Evolutionary conservation across 2,888 invertebrate genomes (phyloP), one percentile per base, ranked within the genome.

Genomic region (Drosophila lutescens): DNA sequence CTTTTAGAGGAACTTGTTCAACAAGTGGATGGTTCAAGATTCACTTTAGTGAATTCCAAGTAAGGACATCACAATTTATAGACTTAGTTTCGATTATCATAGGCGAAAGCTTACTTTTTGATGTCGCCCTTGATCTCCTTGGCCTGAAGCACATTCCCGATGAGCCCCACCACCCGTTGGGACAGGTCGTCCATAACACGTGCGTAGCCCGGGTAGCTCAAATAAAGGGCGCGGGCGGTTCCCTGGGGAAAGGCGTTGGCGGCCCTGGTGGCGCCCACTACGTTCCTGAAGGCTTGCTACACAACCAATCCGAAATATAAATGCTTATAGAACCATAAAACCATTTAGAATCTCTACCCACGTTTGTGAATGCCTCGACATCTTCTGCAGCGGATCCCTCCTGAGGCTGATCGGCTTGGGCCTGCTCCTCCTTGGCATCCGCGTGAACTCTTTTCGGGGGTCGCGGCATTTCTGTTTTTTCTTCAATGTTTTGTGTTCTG

Each of bases 191-290:
- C 94, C 80, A 96, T 93, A 8, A 95, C 93, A 76, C 94, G 93
- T 40, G 94, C 94, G 89, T 97, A 98, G 17, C 95, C 94, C 6
- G 95, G 94, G 90, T 95, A 96, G n/a, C 96, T 96, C 56, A 94
- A 94, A 88, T 96, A 97, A 68, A 95, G 94, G 81, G 95, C 94
- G 90, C 95, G 95, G 47, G 96, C 94, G 41, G 94, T 92, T 40
- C 95, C 96, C 46, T 93, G 92, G 0, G 98, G 97, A 72, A 97
- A 93, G 15, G 93, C 93, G 90, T 97, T 97, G 0, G 96, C 94
- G 15, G 93, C 92, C 90, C 94, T 95, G 12, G 96, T 95, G 5
- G 96, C 95, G 89, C 94, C 94, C 81, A 95, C 93, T 32, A 97
- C 93, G 38, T 93, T 92, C 65, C 93, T 92, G 74, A 95, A 95